These are phyloP conservation scores for Hypomesus transpacificus DNA, from an alignment of 2,113 vertebrate genomes.

Conservation along the genomic window DNA sequence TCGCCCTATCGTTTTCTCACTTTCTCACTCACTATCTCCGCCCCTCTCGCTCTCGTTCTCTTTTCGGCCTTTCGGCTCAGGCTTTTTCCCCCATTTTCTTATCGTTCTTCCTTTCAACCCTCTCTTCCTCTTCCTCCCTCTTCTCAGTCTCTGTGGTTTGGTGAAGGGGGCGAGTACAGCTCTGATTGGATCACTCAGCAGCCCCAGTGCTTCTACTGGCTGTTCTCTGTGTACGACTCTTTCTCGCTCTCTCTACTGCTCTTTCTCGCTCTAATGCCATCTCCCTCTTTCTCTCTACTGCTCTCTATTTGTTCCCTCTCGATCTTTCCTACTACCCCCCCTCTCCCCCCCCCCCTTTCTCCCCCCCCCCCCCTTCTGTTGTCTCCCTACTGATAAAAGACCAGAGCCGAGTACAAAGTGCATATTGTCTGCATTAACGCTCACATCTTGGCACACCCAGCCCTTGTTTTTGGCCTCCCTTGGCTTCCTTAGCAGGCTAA, in stretches of 20 bases:
- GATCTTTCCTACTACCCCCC: not conserved
- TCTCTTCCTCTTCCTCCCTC: slow-evolving; percentile 37
- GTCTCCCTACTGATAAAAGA: slow-evolving; percentile 17
- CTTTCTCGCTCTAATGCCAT: not conserved
- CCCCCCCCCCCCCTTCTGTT: not conserved
- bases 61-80: slow-evolving; percentile 29
- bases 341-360: not conserved
- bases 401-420: slow-evolving; percentile 17
- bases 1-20: slow-evolving; percentile 2
- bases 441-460: slow-evolving; percentile 2
- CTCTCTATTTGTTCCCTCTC: not conserved
- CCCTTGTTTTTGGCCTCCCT: not conserved
- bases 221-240: not conserved
- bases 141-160: slow-evolving; percentile 30
- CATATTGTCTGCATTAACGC: not conserved
- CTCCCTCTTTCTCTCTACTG: not conserved
- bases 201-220: slow-evolving; percentile 30
- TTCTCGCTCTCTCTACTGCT: not conserved
- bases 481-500: not conserved
- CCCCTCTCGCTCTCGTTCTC: slow-evolving; percentile 48
- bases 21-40: not conserved
- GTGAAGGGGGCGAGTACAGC: slow-evolving; percentile 32
- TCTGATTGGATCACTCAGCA: slow-evolving; percentile 41
- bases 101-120: slow-evolving; percentile 33
- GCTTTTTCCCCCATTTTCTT: not conserved